These are phyloP conservation scores for Sphyrna mokarran DNA, from an alignment of 2,113 vertebrate genomes.

Conservation along the genomic window DNA sequence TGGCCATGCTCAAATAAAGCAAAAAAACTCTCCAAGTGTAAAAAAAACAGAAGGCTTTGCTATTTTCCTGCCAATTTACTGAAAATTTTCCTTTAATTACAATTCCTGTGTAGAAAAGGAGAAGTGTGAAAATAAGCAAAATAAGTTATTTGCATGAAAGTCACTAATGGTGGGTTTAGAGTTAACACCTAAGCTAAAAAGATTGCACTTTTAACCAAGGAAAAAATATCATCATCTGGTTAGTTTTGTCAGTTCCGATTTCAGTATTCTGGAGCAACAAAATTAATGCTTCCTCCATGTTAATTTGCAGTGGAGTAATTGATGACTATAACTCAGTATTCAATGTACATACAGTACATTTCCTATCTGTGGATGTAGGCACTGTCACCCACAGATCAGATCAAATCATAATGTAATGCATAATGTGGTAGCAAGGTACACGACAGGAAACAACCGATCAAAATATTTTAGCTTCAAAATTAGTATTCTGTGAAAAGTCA, in stretches of 20 bases:
- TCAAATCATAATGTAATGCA: not conserved
- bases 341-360: not conserved
- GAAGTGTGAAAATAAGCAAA: not conserved
- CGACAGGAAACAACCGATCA: not conserved
- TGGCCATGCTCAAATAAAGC: not conserved
- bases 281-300: not conserved
- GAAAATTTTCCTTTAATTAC: conserved; percentile 9
- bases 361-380: not conserved
- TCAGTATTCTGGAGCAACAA: not conserved
- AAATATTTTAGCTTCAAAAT: conserved; percentile 29
- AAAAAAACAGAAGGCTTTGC: conserved; percentile 4
- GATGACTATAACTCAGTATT: not conserved
- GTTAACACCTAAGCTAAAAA: conserved; percentile 5
- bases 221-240: conserved; percentile 9
- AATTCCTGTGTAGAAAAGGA: not conserved
- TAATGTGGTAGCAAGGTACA: not conserved
- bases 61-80: not conserved
- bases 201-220: not conserved
- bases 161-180: conserved; percentile 16
- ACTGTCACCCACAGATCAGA: not conserved
- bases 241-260: conserved; percentile 12
- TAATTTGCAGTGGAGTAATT: not conserved
- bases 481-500: conserved; percentile 33
- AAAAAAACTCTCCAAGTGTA: not conserved
- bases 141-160: conserved; percentile 11